phyloP scores from a whole-genome alignment of 2,888 invertebrate genomes.

The Actias luna region DNA sequence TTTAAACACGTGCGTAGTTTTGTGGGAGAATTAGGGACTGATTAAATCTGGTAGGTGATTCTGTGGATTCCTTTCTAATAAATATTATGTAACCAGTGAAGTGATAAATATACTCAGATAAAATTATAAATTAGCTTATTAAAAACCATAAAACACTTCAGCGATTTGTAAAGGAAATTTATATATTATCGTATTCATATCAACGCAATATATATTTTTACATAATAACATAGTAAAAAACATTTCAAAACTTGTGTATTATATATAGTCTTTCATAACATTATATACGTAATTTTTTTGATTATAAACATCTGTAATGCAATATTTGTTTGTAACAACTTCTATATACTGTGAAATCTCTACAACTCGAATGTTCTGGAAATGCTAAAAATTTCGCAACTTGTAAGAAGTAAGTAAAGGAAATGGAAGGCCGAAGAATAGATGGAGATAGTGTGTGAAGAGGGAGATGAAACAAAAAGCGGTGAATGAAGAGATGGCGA shows the following conservation, averaged over 20 bases:
- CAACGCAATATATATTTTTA: neutral
- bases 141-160: neutral
- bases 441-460: no score
- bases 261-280: neutral
- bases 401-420: no score
- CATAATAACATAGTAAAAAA: neutral
- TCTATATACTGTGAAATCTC: no score
- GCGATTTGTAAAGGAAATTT: neutral
- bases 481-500: no score
- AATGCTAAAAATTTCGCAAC: no score
- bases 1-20: no score
- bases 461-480: no score
- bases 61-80: no score
- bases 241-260: neutral
- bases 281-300: neutral
- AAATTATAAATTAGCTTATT: neutral
- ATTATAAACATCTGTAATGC: neutral
- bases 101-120: neutral
- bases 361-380: no score
- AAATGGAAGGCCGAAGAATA: no score
- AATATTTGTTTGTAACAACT: neutral
- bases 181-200: neutral
- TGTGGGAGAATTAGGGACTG: no score
- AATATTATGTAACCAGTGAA: neutral
- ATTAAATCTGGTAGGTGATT: no score